These are phyloP conservation scores for Drosophila maculinotata DNA, from an alignment of 2,888 invertebrate genomes.

Conservation along the genomic window DNA sequence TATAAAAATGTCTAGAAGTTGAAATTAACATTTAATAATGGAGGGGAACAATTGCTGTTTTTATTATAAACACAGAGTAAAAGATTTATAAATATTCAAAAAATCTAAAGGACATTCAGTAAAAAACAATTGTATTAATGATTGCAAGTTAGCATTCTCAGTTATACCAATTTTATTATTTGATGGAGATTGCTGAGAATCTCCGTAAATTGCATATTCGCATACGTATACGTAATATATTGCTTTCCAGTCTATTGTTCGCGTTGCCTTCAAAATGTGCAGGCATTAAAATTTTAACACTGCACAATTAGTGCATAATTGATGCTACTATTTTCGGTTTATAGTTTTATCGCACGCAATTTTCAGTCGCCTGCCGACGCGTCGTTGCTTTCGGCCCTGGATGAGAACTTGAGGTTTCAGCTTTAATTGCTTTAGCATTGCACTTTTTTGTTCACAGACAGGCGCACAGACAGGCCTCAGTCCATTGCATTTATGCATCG, in stretches of 20 bases:
- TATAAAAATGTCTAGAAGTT: no score
- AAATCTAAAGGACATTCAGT: no score
- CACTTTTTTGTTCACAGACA: conserved; percentile 31
- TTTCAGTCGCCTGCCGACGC: conserved; percentile 42
- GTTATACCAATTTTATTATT: no score
- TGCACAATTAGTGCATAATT: conserved; percentile 54
- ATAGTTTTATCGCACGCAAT: conserved; percentile 66
- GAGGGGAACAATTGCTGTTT: no score
- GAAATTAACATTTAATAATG: no score
- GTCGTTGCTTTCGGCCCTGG: no score
- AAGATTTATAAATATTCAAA: no score
- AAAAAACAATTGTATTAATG: no score
- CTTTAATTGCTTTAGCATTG: conserved; percentile 67
- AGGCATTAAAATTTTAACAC: conserved; percentile 23
- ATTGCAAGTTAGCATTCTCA: no score
- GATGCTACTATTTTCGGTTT: conserved; percentile 45
- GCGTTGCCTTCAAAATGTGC: conserved; percentile 46
- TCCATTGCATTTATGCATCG: conserved; percentile 37
- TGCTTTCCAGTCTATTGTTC: conserved; percentile 17
- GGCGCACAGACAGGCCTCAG: conserved; percentile 3
- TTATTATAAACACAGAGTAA: no score
- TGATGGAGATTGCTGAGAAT: no score
- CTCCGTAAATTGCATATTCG: no score
- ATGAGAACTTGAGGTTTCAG: conserved; percentile 45
- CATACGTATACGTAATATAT: conserved; percentile 6